Evolutionary conservation across 2,113 vertebrate genomes (phyloP).

Genomic region (Taurulus bubalis): DNA sequence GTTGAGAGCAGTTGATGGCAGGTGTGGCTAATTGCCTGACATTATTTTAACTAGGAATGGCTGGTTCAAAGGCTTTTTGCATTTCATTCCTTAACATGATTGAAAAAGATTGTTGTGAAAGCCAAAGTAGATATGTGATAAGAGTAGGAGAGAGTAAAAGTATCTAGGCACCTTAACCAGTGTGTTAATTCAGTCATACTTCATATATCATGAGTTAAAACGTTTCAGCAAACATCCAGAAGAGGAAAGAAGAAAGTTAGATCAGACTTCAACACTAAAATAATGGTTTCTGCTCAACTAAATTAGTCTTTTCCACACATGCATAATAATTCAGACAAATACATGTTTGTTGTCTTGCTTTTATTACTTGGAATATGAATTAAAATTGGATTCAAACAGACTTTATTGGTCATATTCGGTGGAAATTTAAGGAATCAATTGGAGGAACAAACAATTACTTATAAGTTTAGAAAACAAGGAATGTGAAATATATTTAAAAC

Average conservation of each 20-base stretch:
- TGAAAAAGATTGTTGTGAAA: no score
- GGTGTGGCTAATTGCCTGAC: conserved; percentile 1
- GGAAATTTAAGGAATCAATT: neutral
- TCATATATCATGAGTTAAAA: neutral
- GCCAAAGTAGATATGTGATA: no score
- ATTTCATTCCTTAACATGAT: neutral
- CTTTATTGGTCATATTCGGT: neutral
- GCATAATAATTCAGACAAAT: neutral
- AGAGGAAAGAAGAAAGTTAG: neutral
- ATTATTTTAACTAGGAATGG: neutral
- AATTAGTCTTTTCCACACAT: neutral
- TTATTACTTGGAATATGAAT: neutral
- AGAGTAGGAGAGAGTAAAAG: no score
- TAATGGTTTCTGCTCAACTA: neutral
- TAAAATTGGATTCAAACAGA: neutral
- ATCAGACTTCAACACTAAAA: neutral
- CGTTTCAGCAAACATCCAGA: neutral
- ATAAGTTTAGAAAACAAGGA: neutral
- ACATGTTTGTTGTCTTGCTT: neutral
- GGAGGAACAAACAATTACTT: neutral
- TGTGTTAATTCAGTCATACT: neutral
- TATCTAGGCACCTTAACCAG: no score
- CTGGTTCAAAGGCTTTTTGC: neutral
- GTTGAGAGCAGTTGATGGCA: conserved; percentile 15
- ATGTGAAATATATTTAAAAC: neutral